Evolutionary conservation across 2,888 invertebrate genomes (phyloP).

Genomic region (Omphaloscelis lunosa): DNA sequence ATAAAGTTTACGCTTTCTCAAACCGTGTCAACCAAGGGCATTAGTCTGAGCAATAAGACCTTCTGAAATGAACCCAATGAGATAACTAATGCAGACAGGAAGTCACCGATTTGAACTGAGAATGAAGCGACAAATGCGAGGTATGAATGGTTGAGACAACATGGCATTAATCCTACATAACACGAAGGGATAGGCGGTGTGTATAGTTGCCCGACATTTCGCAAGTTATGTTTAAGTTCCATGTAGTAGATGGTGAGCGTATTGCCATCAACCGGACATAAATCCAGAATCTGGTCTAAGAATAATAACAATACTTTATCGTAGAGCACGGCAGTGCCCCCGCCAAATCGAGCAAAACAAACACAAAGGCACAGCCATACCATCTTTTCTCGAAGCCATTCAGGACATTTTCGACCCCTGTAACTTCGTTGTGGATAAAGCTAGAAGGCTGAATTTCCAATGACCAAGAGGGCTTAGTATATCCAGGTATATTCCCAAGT

Average conservation of each 20-base stretch:
- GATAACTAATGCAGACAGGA: conserved; percentile 37
- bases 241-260: too few species aligned
- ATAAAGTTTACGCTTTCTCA: neutral
- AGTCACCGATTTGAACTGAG: conserved; percentile 14
- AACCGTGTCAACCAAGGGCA: conserved; percentile 11
- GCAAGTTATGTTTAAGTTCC: neutral
- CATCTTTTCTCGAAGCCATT: too few species aligned
- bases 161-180: neutral
- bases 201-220: neutral
- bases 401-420: too few species aligned
- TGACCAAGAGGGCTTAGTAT: too few species aligned
- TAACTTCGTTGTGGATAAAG: too few species aligned
- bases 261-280: neutral
- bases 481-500: too few species aligned
- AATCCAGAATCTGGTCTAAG: neutral
- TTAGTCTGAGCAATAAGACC: neutral
- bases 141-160: neutral
- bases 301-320: too few species aligned
- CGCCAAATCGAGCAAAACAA: too few species aligned
- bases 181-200: neutral
- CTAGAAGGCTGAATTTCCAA: too few species aligned
- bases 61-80: conserved; percentile 19
- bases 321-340: too few species aligned
- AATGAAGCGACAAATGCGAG: conserved; percentile 11
- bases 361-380: too few species aligned